Conservation (phyloP, 2,797 vertebrate species). For the Psittacula derbiana region DNA sequence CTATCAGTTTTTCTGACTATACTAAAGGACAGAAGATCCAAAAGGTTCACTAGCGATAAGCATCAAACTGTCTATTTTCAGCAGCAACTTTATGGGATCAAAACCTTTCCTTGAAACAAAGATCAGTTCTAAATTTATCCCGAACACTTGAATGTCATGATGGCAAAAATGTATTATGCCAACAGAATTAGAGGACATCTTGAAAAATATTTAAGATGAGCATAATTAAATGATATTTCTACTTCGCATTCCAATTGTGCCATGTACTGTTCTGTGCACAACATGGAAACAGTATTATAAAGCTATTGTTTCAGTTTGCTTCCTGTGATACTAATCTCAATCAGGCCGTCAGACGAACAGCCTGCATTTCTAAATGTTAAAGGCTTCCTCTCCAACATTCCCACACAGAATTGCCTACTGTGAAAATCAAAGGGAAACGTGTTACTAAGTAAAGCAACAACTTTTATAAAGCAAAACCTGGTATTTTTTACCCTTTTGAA, state of each 20-base stretch:
- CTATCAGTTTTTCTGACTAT: not conserved
- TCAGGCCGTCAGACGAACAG: constrained; percentile 69
- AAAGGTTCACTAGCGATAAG: not conserved
- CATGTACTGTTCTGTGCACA: constrained; percentile 63
- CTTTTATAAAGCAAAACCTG: constrained; percentile 73
- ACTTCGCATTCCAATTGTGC: constrained; percentile 65
- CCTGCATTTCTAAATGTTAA: constrained; percentile 73
- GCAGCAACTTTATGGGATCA: not conserved
- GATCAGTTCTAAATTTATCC: constrained; percentile 30
- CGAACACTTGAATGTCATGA: not conserved
- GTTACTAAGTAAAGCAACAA: constrained; percentile 79
- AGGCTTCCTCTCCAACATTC: constrained; percentile 81
- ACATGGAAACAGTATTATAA: constrained; percentile 77
- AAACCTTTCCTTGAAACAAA: not conserved
- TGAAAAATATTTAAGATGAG: constrained; percentile 65
- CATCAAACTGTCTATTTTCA: not conserved
- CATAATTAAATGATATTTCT: constrained; percentile 55
- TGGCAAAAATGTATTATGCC: constrained; percentile 3
- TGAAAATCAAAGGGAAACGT: constrained; percentile 81
- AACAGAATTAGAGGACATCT: constrained; percentile 33
- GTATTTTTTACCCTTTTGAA: constrained; percentile 79
- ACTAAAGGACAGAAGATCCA: not conserved
- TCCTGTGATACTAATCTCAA: constrained; percentile 82
- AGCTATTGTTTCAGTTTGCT: constrained; percentile 80
- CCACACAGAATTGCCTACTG: constrained; percentile 80